Conservation (phyloP, 2,113 vertebrate species). For the Ptilonorhynchus violaceus region DNA sequence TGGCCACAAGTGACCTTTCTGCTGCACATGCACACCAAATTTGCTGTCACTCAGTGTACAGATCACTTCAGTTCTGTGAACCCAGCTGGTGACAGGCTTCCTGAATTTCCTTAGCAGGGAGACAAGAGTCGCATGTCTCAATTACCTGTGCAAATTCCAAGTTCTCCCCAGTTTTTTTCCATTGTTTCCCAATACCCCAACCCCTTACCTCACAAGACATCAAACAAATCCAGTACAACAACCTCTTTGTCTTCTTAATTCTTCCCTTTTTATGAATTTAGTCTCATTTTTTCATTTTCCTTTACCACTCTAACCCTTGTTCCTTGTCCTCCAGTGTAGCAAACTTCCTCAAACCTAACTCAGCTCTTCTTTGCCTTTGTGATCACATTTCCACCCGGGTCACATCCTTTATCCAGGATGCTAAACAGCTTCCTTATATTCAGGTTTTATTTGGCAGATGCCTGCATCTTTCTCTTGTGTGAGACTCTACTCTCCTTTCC, state of each 20-base stretch:
- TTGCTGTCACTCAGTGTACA: neutral
- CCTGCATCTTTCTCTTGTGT: neutral
- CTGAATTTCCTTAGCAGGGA: neutral
- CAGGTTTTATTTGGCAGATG: neutral
- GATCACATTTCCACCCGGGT: neutral
- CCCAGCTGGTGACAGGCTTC: neutral
- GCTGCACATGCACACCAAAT: neutral
- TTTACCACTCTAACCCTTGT: neutral
- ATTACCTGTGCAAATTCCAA: neutral
- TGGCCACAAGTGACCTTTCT: neutral
- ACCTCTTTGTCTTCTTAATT: neutral
- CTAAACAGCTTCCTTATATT: neutral
- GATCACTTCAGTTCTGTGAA: neutral
- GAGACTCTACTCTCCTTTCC: neutral
- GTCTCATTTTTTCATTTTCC: neutral
- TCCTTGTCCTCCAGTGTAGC: neutral
- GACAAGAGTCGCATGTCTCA: neutral
- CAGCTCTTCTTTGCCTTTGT: neutral
- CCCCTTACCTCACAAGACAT: neutral
- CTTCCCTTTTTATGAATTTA: neutral
- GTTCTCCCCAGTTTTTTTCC: neutral
- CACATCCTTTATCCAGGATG: neutral
- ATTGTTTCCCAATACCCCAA: neutral
- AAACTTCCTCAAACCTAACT: neutral
- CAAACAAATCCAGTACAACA: neutral